Conservation (phyloP, 2,888 invertebrate species). For the Oligia fasciuncula region DNA sequence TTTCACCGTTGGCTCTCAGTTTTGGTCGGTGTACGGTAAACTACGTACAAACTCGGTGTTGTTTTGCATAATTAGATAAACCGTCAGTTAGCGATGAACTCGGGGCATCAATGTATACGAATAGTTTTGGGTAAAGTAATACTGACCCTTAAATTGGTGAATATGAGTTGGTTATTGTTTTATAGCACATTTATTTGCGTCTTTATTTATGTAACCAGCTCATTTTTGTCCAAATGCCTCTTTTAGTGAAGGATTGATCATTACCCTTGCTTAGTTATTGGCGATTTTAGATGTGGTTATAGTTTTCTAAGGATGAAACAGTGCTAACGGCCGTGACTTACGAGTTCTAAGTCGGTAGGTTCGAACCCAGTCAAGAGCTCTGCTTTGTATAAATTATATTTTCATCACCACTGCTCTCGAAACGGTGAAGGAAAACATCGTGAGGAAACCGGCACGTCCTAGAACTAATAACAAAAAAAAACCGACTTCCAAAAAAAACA, state of each 20-base stretch:
- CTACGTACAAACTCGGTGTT: slow-evolving; percentile 79
- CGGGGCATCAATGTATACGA: slow-evolving; percentile 68
- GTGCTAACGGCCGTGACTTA: too few relatives aligned
- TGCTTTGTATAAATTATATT: neutral
- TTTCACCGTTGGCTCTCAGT: slow-evolving; percentile 71
- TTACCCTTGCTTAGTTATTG: neutral
- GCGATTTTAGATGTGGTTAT: neutral
- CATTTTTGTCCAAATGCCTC: neutral
- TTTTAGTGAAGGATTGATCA: neutral
- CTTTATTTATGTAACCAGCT: neutral
- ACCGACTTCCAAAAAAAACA: too few relatives aligned
- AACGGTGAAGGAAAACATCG: neutral
- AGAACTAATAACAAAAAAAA: too few relatives aligned
- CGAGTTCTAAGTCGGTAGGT: too few relatives aligned
- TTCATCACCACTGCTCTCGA: neutral
- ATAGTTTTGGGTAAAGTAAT: slow-evolving; percentile 52
- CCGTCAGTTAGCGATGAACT: slow-evolving; percentile 75
- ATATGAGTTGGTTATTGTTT: slow-evolving; percentile 31
- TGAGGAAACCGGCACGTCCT: neutral
- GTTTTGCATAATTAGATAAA: slow-evolving; percentile 85
- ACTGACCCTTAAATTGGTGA: slow-evolving; percentile 27
- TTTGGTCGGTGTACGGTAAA: slow-evolving; percentile 71
- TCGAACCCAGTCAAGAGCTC: neutral
- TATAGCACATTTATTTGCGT: neutral
- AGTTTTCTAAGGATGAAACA: neutral